These are phyloP conservation scores for Acanthochromis polyacanthus DNA, from an alignment of 2,113 vertebrate species.

Conservation along the genomic window DNA sequence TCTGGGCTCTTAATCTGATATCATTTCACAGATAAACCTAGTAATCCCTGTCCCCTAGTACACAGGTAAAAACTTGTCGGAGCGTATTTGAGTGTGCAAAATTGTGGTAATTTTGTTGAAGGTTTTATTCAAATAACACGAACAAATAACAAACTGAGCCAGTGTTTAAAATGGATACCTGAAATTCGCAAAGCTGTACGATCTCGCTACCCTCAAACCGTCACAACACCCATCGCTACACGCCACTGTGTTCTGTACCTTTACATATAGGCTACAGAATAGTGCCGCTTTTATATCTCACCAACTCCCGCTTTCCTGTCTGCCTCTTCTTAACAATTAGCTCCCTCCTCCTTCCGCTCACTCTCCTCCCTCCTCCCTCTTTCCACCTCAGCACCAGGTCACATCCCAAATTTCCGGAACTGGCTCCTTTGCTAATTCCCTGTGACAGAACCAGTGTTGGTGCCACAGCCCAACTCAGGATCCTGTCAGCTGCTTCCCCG, in stretches of 20 bases:
- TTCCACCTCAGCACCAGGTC: slow-evolving; percentile 55
- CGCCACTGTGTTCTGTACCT: background rate
- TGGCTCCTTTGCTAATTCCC: slow-evolving; percentile 65
- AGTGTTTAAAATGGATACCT: no score
- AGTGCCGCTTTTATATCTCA: background rate
- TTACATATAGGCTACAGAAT: slow-evolving; percentile 3
- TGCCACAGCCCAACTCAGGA: slow-evolving; percentile 38
- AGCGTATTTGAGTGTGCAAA: no score
- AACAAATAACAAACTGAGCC: no score
- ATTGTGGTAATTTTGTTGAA: no score
- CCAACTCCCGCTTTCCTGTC: background rate
- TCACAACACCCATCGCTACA: no score
- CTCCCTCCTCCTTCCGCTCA: background rate
- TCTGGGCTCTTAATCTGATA: no score
- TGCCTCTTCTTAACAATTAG: background rate
- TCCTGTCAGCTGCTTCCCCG: slow-evolving; percentile 49
- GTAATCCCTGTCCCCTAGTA: no score
- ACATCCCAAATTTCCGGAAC: slow-evolving; percentile 61
- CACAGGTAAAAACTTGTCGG: no score
- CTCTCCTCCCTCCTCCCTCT: background rate
- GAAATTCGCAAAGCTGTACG: no score
- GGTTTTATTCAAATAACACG: no score
- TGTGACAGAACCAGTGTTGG: slow-evolving; percentile 58
- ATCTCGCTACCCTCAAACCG: no score
- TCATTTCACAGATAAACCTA: no score